Evolutionary conservation across 1,140 invertebrate species (phyloP).

Genomic region (Drosophila kohkoa): DNA sequence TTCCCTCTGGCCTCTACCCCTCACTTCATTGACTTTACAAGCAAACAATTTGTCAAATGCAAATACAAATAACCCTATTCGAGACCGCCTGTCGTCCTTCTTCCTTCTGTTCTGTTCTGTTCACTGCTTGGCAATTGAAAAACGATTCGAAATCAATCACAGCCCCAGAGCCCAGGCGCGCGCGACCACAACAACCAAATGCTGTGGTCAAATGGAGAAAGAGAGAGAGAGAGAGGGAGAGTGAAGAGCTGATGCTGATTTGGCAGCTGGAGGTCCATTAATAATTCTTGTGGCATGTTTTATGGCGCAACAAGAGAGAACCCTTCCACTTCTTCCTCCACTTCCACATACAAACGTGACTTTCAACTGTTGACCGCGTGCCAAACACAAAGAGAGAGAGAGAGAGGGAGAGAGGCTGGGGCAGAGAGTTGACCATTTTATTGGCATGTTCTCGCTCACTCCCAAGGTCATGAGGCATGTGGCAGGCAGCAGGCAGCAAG

Average conservation of each 20-base stretch:
- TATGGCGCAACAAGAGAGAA: constrained; percentile 51
- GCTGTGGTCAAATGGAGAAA: neutral
- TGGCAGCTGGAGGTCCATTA: constrained; percentile 69
- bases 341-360: constrained; percentile 73
- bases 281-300: constrained; percentile 82
- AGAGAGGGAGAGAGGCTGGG: neutral
- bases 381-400: constrained; percentile 16
- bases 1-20: constrained; percentile 22
- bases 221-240: neutral
- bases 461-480: constrained; percentile 50
- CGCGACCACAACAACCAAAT: constrained; percentile 29
- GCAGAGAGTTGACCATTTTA: constrained; percentile 61
- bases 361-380: constrained; percentile 76
- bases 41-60: constrained; percentile 83
- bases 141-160: constrained; percentile 84
- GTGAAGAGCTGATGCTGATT: constrained; percentile 31
- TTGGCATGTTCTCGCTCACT: constrained; percentile 64
- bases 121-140: constrained; percentile 78
- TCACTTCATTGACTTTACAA: constrained; percentile 68
- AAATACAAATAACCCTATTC: constrained; percentile 79
- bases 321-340: constrained; percentile 30
- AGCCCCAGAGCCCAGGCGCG: constrained; percentile 28
- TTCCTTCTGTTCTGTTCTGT: neutral
- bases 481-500: too few species aligned
- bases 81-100: constrained; percentile 5